Evolutionary conservation across 1,140 invertebrate species (phyloP), one percentile per base, ranked within the genome.

Genomic region (Drosophila eugracilis): DNA sequence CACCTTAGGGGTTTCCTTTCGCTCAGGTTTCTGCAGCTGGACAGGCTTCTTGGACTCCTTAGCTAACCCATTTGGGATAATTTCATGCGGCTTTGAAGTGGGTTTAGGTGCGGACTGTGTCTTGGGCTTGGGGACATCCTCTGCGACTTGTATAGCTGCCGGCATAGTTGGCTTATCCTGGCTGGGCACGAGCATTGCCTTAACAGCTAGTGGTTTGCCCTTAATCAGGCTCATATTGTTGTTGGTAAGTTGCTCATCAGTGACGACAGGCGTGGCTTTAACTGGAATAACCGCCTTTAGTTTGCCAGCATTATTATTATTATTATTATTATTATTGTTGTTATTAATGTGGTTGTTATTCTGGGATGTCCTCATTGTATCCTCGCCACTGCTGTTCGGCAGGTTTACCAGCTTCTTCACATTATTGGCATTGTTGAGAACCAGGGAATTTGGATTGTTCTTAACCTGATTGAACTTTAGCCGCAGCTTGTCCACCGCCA

Each of bases 381-480:
- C 41, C 7, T 47, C 41, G 5, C 15, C 54, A 17, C 6, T 30
- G 36, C 21, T 24, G 14, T 28, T 58, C 3, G 60, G 5, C 37
- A 34, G 2, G 0, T 45, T 6, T 9, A 67, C 3, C 0, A 67
- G 36, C 17, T 34, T 67, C 17, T 67, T 67, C 2, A 67, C 26
- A 24, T 52, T 21, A 12, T 45, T 14, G 3, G 65, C 17, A 24
- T 83, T 80, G 53, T 45, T 47, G 6, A 86, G 41, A 5, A 84
- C 47, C 1, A 86, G 34, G 1, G 80, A 45, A 7, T 63, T 74
- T 0, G 80, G 26, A 19, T 77, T 86, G 21, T 50, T 60, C 42
- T 76, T 66, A 1, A 74, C 58, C 42, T 85, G 81, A 9, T 75
- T 75, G 28, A 85, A 77, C 22, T 85, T 86, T 9, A 80, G n/a